Evolutionary conservation across 1,140 invertebrate species (phyloP).

Genomic region (Brachionus angularis): DNA sequence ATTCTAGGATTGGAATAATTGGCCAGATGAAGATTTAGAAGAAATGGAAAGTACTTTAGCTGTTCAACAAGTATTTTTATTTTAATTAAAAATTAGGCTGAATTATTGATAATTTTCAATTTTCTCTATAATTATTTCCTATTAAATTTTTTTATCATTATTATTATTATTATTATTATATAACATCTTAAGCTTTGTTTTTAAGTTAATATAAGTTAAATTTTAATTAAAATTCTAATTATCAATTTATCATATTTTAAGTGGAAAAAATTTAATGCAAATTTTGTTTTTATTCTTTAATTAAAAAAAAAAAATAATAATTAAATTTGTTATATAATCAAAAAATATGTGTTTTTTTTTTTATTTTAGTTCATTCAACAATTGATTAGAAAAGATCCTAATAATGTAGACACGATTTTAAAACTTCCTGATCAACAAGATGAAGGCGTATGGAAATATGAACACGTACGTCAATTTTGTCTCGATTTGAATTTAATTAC

Average conservation of each 20-base stretch:
- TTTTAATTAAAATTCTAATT: too few relatives aligned
- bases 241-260: constrained; percentile 44
- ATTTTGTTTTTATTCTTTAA: not conserved
- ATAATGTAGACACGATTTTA: constrained; percentile 87
- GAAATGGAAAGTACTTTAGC: constrained; percentile 98
- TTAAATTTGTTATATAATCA: not conserved
- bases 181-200: too few relatives aligned
- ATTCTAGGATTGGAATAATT: constrained; percentile 96
- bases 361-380: constrained; percentile 82
- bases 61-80: constrained; percentile 74
- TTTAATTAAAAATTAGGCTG: not conserved
- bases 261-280: constrained; percentile 1
- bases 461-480: constrained; percentile 92
- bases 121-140: too few relatives aligned
- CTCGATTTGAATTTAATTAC: constrained; percentile 97
- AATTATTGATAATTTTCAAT: too few relatives aligned
- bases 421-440: constrained; percentile 93
- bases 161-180: too few relatives aligned
- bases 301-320: constrained; percentile 8
- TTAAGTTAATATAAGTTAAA: too few relatives aligned
- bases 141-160: too few relatives aligned
- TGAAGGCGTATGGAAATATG: constrained; percentile 99
- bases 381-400: constrained; percentile 83
- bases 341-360: too few relatives aligned
- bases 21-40: constrained; percentile 96